These are phyloP conservation scores for Penaeus vannamei DNA, from an alignment of 1,140 invertebrate species.

Conservation along the genomic window DNA sequence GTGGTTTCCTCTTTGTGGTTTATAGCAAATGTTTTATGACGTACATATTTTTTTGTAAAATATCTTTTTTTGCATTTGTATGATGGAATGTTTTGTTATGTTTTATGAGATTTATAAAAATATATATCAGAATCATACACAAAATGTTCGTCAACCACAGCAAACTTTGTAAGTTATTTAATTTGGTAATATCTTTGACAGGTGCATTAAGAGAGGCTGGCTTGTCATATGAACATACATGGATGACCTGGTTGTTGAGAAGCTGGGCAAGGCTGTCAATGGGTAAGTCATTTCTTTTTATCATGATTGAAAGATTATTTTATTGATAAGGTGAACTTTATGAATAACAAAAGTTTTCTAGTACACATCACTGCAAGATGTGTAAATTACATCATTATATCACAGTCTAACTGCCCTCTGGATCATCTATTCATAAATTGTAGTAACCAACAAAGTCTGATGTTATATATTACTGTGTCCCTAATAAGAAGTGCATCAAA, in stretches of 20 bases:
- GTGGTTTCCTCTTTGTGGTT: too few relatives aligned
- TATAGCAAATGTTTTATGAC: neutral
- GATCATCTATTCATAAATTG: too few relatives aligned
- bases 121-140: neutral
- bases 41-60: neutral
- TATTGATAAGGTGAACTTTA: too few relatives aligned
- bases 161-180: neutral
- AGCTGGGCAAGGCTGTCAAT: conserved; percentile 66
- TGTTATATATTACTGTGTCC: too few relatives aligned
- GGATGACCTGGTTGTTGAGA: conserved; percentile 66
- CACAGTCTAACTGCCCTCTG: too few relatives aligned
- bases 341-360: too few relatives aligned
- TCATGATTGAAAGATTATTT: neutral
- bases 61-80: too few relatives aligned
- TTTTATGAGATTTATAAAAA: neutral
- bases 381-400: too few relatives aligned
- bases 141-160: neutral
- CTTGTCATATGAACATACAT: conserved; percentile 64
- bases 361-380: too few relatives aligned
- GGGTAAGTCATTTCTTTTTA: conserved; percentile 46
- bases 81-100: too few relatives aligned
- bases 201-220: conserved; percentile 34
- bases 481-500: too few relatives aligned
- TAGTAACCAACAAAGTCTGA: too few relatives aligned
- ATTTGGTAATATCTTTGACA: conserved; percentile 1